Percentiles rank a stretch among this genome's conserved stretches.
phyloP scores from a whole-genome alignment of 2,888 invertebrate species.

The Dryocosmus kuriphilus region DNA sequence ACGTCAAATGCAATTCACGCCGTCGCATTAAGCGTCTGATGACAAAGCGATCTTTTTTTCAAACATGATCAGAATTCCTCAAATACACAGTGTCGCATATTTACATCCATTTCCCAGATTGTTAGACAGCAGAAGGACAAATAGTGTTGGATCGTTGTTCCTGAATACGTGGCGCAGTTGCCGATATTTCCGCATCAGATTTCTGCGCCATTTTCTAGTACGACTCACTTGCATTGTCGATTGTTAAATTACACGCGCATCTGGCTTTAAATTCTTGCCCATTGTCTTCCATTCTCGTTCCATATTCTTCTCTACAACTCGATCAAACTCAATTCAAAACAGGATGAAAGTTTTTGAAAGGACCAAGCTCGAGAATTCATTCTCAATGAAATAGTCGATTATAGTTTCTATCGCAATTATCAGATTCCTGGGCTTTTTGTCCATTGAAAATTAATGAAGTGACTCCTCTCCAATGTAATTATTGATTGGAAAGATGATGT shows the following conservation, averaged over 20 bases:
- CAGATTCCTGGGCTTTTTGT: neutral
- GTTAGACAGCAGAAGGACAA: slow-evolving; percentile 8
- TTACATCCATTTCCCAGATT: slow-evolving; percentile 5
- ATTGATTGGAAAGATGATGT: neutral
- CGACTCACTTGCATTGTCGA: slow-evolving; percentile 13
- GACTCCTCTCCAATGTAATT: neutral
- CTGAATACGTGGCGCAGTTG: neutral
- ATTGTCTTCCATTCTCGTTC: slow-evolving; percentile 8
- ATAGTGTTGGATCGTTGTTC: neutral
- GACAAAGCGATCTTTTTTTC: slow-evolving; percentile 21
- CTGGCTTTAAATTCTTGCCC: slow-evolving; percentile 23
- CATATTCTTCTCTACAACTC: slow-evolving; percentile 13
- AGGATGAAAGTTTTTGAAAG: neutral
- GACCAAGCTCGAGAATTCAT: neutral
- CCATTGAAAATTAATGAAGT: slow-evolving; percentile 9
- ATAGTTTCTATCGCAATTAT: slow-evolving; percentile 17
- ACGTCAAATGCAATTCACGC: slow-evolving; percentile 34
- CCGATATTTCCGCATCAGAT: slow-evolving; percentile 21
- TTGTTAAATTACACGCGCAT: slow-evolving; percentile 33
- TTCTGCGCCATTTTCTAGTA: neutral
- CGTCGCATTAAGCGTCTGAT: slow-evolving; percentile 28
- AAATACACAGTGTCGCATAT: slow-evolving; percentile 6
- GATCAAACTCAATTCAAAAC: slow-evolving; percentile 18
- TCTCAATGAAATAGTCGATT: slow-evolving; percentile 12
- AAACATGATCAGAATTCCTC: slow-evolving; percentile 19